phyloP scores from a whole-genome alignment of 2,113 vertebrate genomes.

The Ciconia boyciana region DNA sequence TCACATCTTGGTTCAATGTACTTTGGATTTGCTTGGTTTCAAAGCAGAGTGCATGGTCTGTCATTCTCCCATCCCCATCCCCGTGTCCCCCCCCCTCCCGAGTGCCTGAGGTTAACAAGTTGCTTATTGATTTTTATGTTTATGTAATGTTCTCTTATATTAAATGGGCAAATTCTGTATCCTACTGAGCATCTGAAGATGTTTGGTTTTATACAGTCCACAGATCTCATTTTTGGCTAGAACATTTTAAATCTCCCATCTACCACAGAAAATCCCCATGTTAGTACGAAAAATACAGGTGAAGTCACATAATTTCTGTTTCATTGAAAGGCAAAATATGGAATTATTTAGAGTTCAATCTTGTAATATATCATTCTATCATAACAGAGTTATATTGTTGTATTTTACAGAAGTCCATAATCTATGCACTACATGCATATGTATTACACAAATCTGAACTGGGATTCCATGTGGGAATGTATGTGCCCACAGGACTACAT shows the following conservation, averaged over 20 bases:
- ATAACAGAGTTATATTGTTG: neutral
- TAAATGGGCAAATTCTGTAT: neutral
- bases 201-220: neutral
- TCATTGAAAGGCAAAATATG: neutral
- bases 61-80: neutral
- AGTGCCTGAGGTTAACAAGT: neutral
- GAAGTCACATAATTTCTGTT: neutral
- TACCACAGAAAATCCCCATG: neutral
- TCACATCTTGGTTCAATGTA: neutral
- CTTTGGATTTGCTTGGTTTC: neutral
- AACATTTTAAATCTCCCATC: neutral
- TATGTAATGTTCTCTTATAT: neutral
- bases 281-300: neutral
- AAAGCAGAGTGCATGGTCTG: neutral
- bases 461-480: neutral
- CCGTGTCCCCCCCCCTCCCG: fast-evolving
- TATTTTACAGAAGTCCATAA: neutral
- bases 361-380: neutral
- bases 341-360: neutral
- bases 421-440: neutral
- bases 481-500: neutral
- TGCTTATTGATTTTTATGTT: neutral
- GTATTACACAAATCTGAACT: neutral
- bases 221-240: neutral
- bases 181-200: neutral